Percentiles rank a stretch among this genome's conserved stretches.
phyloP scores from a whole-genome alignment of 1,140 invertebrate genomes.

The Zaprionus africanus region DNA sequence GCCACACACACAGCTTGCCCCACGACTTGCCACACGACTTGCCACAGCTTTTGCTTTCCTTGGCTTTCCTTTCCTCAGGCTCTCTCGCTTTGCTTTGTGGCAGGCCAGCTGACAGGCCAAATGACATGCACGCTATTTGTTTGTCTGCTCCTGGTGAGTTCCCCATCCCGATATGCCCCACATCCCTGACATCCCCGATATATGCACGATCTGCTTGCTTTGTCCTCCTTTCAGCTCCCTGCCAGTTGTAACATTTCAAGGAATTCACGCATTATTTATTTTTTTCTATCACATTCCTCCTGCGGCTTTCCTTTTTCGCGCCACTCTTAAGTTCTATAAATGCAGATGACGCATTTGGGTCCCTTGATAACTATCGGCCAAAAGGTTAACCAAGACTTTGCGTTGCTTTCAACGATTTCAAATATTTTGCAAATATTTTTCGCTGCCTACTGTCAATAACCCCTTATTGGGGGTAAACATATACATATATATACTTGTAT shows the following conservation, averaged over 20 bases:
- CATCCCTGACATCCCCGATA: neutral
- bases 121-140: conserved; percentile 64
- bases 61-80: neutral
- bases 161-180: conserved; percentile 8
- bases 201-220: neutral
- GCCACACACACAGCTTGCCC: conserved; percentile 31
- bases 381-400: neutral
- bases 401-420: neutral
- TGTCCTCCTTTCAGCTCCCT: neutral
- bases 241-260: conserved; percentile 61
- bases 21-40: conserved; percentile 18
- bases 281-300: conserved; percentile 55
- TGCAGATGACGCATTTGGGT: conserved; percentile 2
- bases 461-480: neutral
- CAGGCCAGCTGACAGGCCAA: conserved; percentile 55
- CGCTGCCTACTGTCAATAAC: neutral
- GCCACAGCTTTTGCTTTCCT: conserved; percentile 3
- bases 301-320: conserved; percentile 36
- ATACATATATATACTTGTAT: neutral
- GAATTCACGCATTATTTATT: conserved; percentile 57
- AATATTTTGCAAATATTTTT: neutral
- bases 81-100: conserved; percentile 48
- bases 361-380: conserved; percentile 1
- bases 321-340: conserved; percentile 16
- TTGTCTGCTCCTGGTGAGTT: conserved; percentile 12